These are phyloP conservation scores for Oscheius sp. DNA, from an alignment of 2,888 invertebrate genomes.

Conservation along the genomic window DNA sequence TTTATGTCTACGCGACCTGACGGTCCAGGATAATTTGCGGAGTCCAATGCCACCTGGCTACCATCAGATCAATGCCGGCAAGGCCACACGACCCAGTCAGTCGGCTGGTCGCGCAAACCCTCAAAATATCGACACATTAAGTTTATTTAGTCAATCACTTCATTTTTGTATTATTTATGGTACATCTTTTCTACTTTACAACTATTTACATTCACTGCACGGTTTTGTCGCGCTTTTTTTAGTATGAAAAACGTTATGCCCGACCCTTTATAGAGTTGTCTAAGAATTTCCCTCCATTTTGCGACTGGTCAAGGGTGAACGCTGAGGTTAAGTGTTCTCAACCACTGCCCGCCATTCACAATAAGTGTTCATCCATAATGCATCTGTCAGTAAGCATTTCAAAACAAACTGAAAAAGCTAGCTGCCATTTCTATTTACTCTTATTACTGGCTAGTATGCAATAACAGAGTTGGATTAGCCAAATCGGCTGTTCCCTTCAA, in stretches of 20 bases:
- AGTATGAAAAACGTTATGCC: too few relatives aligned
- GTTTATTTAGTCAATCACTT: neutral
- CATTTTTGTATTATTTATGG: too few relatives aligned
- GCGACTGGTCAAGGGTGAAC: constrained; percentile 16
- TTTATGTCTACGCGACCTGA: constrained; percentile 28
- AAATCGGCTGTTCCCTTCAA: constrained; percentile 24
- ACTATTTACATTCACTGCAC: too few relatives aligned
- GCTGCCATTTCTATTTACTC: neutral
- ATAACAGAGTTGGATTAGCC: constrained; percentile 18
- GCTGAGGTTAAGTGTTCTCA: constrained; percentile 31
- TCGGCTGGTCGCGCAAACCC: constrained; percentile 31
- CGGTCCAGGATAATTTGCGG: constrained; percentile 36
- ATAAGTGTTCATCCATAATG: constrained; percentile 30
- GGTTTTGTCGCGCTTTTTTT: too few relatives aligned
- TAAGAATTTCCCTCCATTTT: neutral
- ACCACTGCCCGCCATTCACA: constrained; percentile 16
- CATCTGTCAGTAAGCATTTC: constrained; percentile 9
- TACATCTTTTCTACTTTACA: too few relatives aligned
- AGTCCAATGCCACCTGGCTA: constrained; percentile 36
- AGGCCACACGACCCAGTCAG: constrained; percentile 33
- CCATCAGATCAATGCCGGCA: constrained; percentile 38
- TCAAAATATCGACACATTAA: constrained; percentile 17
- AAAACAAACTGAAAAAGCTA: neutral
- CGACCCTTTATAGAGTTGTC: too few relatives aligned
- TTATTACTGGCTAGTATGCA: constrained; percentile 10